These are phyloP conservation scores for Typhlichthys eigenmanni DNA, from an alignment of 2,797 vertebrate genomes.

Conservation along the genomic window DNA sequence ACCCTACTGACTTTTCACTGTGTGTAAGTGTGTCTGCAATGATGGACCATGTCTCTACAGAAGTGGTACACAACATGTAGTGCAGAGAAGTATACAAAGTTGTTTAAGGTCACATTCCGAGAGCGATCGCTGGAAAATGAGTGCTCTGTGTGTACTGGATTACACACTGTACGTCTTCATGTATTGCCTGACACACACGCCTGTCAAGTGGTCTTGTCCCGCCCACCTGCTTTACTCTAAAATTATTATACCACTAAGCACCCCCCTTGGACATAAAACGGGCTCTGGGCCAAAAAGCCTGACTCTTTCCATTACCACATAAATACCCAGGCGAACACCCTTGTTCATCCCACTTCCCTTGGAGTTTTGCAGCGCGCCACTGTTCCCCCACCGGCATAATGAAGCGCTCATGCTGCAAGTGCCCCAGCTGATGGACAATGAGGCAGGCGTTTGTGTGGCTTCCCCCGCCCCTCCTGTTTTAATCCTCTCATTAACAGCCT, in stretches of 20 bases:
- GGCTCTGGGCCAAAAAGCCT: conserved; percentile 16
- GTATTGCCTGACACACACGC: conserved; percentile 20
- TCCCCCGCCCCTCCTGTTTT: conserved; percentile 56
- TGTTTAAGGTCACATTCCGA: conserved; percentile 24
- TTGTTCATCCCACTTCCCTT: no score
- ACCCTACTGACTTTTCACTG: neutral
- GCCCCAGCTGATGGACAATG: conserved; percentile 10
- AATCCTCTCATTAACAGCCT: conserved; percentile 78
- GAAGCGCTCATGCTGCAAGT: neutral
- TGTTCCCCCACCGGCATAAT: neutral
- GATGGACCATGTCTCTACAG: no score
- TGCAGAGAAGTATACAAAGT: neutral
- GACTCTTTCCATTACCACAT: conserved; percentile 35
- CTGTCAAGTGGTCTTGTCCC: conserved; percentile 31
- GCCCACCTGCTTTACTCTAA: conserved; percentile 43
- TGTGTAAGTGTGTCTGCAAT: conserved; percentile 1
- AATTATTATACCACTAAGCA: conserved; percentile 30
- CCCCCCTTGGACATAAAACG: conserved; percentile 36
- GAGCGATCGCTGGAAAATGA: neutral
- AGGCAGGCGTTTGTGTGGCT: conserved; percentile 22
- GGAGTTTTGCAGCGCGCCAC: neutral
- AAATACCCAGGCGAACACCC: conserved; percentile 42
- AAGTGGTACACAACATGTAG: no score
- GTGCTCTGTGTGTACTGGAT: no score
- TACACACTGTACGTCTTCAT: no score